Conservation (phyloP, 1,140 invertebrate species). For the Lepidurus couesii region DNA sequence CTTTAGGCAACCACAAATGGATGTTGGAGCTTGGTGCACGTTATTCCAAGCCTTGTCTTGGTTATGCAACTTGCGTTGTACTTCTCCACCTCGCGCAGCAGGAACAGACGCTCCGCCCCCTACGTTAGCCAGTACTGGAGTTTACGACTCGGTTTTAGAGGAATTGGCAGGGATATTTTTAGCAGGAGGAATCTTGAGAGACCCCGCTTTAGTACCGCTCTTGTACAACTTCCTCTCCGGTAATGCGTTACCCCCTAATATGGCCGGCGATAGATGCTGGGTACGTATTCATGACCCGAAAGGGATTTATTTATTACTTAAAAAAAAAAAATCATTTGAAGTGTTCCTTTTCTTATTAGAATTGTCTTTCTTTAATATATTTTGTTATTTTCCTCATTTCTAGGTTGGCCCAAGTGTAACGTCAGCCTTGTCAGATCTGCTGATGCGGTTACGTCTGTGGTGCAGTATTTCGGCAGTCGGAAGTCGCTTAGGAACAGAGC, state of each 20-base stretch:
- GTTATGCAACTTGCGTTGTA: conserved; percentile 25
- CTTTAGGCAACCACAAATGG: conserved; percentile 25
- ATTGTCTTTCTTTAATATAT: conserved; percentile 15
- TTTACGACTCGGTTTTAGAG: conserved; percentile 35
- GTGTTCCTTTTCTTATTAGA: not conserved
- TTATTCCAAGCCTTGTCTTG: conserved; percentile 28
- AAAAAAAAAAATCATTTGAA: not conserved
- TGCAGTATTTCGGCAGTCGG: conserved; percentile 57
- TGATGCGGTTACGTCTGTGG: conserved; percentile 61
- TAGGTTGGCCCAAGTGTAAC: conserved; percentile 73
- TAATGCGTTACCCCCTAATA: conserved; percentile 46
- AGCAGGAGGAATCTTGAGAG: conserved; percentile 58
- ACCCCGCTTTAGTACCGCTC: conserved; percentile 64
- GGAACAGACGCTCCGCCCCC: conserved; percentile 35
- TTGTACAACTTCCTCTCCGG: conserved; percentile 66
- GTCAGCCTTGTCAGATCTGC: conserved; percentile 63
- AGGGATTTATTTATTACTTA: too few species aligned
- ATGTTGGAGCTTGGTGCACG: conserved; percentile 37
- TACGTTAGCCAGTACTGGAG: conserved; percentile 35
- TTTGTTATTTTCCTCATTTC: conserved; percentile 37
- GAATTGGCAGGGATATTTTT: conserved; percentile 40
- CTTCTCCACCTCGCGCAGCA: conserved; percentile 32
- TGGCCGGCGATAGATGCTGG: conserved; percentile 35
- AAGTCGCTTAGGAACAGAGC: conserved; percentile 53
- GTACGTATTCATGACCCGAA: conserved; percentile 34